Evolutionary conservation across 2,888 invertebrate species (phyloP).

Genomic region (Calliopum simillimum): DNA sequence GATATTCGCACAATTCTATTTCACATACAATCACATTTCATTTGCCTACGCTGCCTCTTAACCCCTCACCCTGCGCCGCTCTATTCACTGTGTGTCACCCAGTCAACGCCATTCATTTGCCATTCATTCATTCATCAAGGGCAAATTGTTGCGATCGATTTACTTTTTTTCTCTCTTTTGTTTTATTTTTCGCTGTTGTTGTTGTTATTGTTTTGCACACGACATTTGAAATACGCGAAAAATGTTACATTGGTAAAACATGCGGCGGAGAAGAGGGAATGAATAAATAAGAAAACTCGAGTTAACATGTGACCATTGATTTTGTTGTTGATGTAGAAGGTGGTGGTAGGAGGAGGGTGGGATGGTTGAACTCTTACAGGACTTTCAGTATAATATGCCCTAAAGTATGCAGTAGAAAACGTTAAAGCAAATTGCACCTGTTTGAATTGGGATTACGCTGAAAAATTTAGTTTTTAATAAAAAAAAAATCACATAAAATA

Average conservation of each 20-base stretch:
- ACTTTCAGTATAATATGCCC: no score
- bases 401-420: no score
- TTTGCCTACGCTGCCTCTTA: background rate
- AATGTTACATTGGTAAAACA: background rate
- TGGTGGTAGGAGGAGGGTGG: no score
- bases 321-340: no score
- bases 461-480: no score
- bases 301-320: no score
- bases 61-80: background rate
- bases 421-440: no score
- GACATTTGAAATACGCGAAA: background rate
- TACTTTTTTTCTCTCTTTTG: slow-evolving; percentile 12
- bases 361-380: no score
- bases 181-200: background rate
- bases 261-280: no score
- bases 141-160: slow-evolving; percentile 30
- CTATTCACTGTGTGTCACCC: background rate
- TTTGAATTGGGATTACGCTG: no score
- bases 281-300: no score
- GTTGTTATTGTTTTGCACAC: background rate
- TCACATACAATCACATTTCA: background rate
- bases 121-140: slow-evolving; percentile 29
- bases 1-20: background rate
- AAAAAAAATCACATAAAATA: no score
- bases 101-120: background rate